Evolutionary conservation across 2,797 vertebrate species (phyloP), one percentile per base, ranked within the genome.

Genomic region (Agapornis canus): DNA sequence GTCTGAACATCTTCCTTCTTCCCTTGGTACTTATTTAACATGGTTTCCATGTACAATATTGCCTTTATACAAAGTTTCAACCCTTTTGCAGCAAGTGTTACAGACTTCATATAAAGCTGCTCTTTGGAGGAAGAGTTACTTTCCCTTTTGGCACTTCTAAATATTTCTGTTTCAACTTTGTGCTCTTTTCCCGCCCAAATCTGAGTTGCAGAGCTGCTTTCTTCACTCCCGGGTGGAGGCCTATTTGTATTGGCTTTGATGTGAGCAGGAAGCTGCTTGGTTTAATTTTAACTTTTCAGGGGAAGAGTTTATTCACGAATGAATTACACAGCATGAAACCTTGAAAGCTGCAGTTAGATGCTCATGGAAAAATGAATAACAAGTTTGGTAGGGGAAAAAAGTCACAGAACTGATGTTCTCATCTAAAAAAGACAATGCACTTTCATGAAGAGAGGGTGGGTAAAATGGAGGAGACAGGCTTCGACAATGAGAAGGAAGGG

Each of bases 241-340:
- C 69, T 86, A 35, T 92, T 96, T 96, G 72, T 93, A 54, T 81
- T 86, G 64, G 61, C 89, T 96, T 96, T 96, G 94, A 94, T 90
- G 65, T 86, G 71, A 89, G 79, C 57, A 60, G 45, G 72, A 51
- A 90, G 72, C 76, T 91, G 51, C 57, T 86, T 88, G 79, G 69
- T 90, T 90, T 83, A 81, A 83, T 92, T 89, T 95, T 76, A 70
- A 93, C 72, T 79, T 88, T 93, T 86, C 65, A 92, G 75, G 70
- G 48, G 57, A 88, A 94, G n/a, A 65, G 27, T 79, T 86, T 89
- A 57, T 90, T 90, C 61, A 63, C 70, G 68, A 89, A 83, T 83
- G 64, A 86, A 88, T 92, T 89, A 71, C 72, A 37, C 59, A 83
- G 71, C 73, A 56, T 88, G 82, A 73, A 86, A 81, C 80, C 65